Conservation (phyloP, 2,888 invertebrate genomes). For the Torymus tubicola region DNA sequence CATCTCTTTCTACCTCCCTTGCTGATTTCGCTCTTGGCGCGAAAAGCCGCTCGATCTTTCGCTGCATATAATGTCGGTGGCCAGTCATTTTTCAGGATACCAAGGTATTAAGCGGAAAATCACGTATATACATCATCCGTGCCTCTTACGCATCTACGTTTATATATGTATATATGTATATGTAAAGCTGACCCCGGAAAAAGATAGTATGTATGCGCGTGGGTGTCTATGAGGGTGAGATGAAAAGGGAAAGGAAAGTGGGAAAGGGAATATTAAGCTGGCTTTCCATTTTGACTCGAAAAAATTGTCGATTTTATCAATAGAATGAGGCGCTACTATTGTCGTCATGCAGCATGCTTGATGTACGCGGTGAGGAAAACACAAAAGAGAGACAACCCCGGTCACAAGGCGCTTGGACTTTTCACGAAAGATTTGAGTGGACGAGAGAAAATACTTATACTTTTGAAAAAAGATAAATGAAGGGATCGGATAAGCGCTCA, state of each 20-base stretch:
- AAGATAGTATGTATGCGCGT: background rate
- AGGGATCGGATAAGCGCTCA: no score
- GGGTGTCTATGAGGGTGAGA: background rate
- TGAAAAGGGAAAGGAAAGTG: slow-evolving; percentile 11
- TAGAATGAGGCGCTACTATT: background rate
- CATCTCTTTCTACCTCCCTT: background rate
- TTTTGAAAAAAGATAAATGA: no score
- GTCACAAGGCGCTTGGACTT: background rate
- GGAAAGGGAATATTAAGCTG: slow-evolving; percentile 57
- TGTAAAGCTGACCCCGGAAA: no score
- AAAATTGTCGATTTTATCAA: slow-evolving; percentile 60
- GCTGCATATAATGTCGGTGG: slow-evolving; percentile 11
- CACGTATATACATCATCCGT: slow-evolving; percentile 8
- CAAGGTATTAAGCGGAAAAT: slow-evolving; percentile 54
- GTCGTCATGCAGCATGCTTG: background rate
- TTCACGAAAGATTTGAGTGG: background rate
- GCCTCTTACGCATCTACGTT: background rate
- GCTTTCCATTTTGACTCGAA: slow-evolving; percentile 55
- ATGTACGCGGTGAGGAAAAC: background rate
- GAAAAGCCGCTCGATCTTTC: background rate
- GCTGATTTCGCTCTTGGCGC: slow-evolving; percentile 9
- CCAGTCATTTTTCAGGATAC: slow-evolving; percentile 61
- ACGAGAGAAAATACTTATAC: no score
- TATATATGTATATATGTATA: background rate
- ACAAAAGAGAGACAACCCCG: background rate